A percentile compares a stretch with the other conserved stretches of the same genome.
Conservation (phyloP, 2,113 vertebrate species). For the Motacilla tschutschensis region DNA sequence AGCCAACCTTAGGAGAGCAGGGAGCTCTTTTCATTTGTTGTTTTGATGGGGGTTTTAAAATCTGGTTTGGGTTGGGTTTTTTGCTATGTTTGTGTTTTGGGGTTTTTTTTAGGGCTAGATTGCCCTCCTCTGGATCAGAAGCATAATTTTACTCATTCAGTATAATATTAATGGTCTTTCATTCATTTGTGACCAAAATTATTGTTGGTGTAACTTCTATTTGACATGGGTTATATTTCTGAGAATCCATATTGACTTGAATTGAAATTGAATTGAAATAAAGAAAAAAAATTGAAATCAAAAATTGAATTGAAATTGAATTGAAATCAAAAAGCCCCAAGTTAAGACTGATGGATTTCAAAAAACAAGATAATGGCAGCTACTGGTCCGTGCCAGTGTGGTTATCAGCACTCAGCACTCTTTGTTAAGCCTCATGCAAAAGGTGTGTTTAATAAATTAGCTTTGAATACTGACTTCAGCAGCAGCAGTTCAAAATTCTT, state of each 20-base stretch:
- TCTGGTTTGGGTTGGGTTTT: background rate
- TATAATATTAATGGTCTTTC: background rate
- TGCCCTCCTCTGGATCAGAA: conserved; percentile 4
- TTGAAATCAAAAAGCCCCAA: background rate
- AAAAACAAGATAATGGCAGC: background rate
- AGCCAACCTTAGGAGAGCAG: background rate
- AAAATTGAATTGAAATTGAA: background rate
- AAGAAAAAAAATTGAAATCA: too few species aligned
- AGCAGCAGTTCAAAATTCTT: background rate
- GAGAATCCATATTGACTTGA: background rate
- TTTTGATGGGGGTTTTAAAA: background rate
- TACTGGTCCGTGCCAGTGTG: background rate
- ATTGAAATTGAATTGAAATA: background rate
- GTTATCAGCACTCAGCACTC: background rate
- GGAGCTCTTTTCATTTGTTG: background rate
- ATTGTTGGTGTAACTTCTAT: background rate
- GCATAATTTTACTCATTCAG: background rate
- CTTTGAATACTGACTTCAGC: background rate
- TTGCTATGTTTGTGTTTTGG: background rate
- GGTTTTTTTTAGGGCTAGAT: background rate
- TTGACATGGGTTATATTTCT: background rate
- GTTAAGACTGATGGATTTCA: background rate
- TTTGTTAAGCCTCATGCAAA: background rate
- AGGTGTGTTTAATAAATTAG: background rate
- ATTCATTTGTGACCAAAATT: background rate